Evolutionary conservation across 2,888 invertebrate species (phyloP), one percentile per base, ranked within the genome.

Genomic region (Drymonia ruficornis): DNA sequence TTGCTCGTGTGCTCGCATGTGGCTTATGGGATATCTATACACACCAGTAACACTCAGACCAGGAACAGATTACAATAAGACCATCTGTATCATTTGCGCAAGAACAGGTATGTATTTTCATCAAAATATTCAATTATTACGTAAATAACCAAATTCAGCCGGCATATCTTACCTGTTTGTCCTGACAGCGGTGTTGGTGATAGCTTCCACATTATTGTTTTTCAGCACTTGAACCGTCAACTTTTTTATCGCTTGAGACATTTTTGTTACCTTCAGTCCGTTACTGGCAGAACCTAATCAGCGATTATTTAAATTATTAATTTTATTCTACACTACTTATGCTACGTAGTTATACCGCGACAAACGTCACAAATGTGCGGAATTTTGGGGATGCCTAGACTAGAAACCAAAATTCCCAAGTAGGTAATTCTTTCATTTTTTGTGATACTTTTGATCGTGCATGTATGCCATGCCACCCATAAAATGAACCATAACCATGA

Each of bases 241-340:
- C 65, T 87, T 89, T 64, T 83, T 81, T 62, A 91, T 63, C 44
- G 82, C 78, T 54, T 84, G 84, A 62, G 89, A 79, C 91, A 91
- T 91, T 70, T 62, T 74, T 63, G 50, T 59, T 58, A 61, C 42
- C 31, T 31, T 31, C 61, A 72, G 64, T 59, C 60, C 59, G 52
- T 58, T 63, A 73, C 76, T 62, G 52, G 60, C 55, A 44, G 23
- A 18, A 8, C 15, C 13, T 15, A 36, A 40, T 18, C 36, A 50
- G 8, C 31, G 36, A 36, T n/a, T 36, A 36, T 3, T n/a, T 36
- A n/a, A 29, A 38, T 45, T 43, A 52, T 38, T 53, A 38, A 38
- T 53, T 53, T 40, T 54, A 47, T 50, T 29, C 18, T 18, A 16
- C 43, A 42, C 36, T 36, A 34, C 31, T 8, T 7, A 9, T 31